Percentiles rank a stretch among this genome's conserved stretches.
Conservation (phyloP, 1,140 invertebrate species). For the Ips typographus region DNA sequence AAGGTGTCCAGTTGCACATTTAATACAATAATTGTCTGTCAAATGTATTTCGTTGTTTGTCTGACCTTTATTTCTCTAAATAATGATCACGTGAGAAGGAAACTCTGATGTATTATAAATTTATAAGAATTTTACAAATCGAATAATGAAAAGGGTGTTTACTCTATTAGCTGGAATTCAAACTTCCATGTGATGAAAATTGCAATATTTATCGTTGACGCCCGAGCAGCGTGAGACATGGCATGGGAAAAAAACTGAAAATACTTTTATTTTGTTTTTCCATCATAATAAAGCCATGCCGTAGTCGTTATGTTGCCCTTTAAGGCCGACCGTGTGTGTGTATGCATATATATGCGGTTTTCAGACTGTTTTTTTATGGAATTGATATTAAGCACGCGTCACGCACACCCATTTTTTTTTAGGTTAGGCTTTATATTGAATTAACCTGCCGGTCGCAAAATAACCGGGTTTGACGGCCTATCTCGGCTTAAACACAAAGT, state of each 20-base stretch:
- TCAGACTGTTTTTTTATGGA: constrained; percentile 13
- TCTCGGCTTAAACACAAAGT: background rate
- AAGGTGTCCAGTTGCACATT: too few species aligned
- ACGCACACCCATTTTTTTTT: constrained; percentile 14
- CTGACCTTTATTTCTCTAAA: too few species aligned
- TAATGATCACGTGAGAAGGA: too few species aligned
- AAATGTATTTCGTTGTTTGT: too few species aligned
- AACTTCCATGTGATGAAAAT: constrained; percentile 7
- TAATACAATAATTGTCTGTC: too few species aligned
- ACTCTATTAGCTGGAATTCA: background rate
- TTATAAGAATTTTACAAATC: too few species aligned
- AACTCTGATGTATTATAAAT: too few species aligned
- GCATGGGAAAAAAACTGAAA: constrained; percentile 20
- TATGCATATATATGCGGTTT: constrained; percentile 11
- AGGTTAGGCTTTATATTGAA: constrained; percentile 2
- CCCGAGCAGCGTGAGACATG: constrained; percentile 13
- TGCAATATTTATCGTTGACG: constrained; percentile 11
- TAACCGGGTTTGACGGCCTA: constrained; percentile 1
- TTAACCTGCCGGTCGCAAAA: constrained; percentile 6
- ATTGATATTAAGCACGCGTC: constrained; percentile 23
- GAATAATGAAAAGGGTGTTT: too few species aligned
- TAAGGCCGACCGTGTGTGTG: constrained; percentile 9
- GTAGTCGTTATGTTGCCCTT: constrained; percentile 22
- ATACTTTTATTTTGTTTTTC: constrained; percentile 23
- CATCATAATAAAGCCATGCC: constrained; percentile 12